Evolutionary conservation across 2,797 vertebrate species (phyloP).

Genomic region (Gymnopithys bicolor): DNA sequence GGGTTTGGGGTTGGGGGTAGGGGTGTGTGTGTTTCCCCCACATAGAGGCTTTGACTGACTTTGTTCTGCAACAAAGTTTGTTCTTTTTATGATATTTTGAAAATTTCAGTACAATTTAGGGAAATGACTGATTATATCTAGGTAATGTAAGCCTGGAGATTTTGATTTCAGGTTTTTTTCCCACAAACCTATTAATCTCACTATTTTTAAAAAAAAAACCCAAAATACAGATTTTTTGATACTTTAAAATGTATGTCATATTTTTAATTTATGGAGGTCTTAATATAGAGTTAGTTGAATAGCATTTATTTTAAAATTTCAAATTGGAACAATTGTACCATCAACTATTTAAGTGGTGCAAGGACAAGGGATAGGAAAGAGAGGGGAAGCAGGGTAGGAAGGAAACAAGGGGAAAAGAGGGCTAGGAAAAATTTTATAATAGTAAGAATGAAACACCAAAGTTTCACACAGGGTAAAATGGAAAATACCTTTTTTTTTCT

Average conservation of each 20-base stretch:
- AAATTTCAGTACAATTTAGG: constrained; percentile 34
- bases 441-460: not conserved
- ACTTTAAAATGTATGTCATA: not conserved
- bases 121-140: constrained; percentile 22
- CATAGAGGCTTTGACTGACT: not conserved
- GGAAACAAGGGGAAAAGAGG: not conserved
- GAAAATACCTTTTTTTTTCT: not conserved
- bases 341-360: not conserved
- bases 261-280: not conserved
- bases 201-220: not conserved
- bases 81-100: constrained; percentile 17
- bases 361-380: not conserved
- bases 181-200: not conserved
- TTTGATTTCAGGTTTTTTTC: not conserved
- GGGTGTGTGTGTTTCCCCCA: no score
- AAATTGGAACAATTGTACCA: not conserved
- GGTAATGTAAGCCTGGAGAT: not conserved
- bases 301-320: not conserved
- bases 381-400: not conserved
- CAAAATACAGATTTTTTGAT: not conserved
- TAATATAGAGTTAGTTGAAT: not conserved
- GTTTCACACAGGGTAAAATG: not conserved
- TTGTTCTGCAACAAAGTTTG: not conserved
- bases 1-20: no score
- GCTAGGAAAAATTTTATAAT: not conserved